Base-by-base conservation (phyloP, 2,888 invertebrate species). In the Tuberolachnus salignus region DNA sequence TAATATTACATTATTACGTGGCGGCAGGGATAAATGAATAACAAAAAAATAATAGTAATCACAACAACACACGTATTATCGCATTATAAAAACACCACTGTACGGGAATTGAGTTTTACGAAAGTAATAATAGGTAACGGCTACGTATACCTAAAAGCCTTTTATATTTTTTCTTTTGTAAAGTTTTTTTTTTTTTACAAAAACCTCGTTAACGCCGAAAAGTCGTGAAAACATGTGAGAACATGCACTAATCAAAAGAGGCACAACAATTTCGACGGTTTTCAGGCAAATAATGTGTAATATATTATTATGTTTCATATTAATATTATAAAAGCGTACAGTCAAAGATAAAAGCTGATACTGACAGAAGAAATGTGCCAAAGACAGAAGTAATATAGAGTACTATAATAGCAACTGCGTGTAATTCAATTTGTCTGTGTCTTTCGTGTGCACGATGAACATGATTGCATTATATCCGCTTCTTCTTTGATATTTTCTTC, bases 301-400 rank as follows among this genome's bases (percentile, higher is more conserved):
- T 34, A 72, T 16, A 72, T 61, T 72, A 61, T 72, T 72, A 19
- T 14, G 67, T 61, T 59, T 49, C n/a, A 21, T 72, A 72, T 59
- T 72, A 61, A 49, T 61, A 26, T 61, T 49, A 34, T 49, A 55
- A 72, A 61, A 72, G 46, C 49, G 49, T 14, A 34, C 21, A 16
- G 51, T 63, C 73, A 73, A 73, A 73, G 51, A 63, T 51, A 64
- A 73, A 63, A 51, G 42, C 42, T 73, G 63, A 73, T 63, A 73
- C 63, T 63, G 73, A 73, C 73, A 73, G 73, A 63, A 63, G 63
- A 73, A 73, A 73, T 63, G 73, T 63, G 73, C 73, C 72, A 72
- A 72, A 72, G 72, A 34, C 61, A 49, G 59, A n/a, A n/a, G n/a
- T n/a, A n/a, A n/a, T n/a, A n/a, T n/a, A n/a, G n/a, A n/a, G n/a